phyloP scores from a whole-genome alignment of 2,888 invertebrate genomes.

The Pachydiplax longipennis region DNA sequence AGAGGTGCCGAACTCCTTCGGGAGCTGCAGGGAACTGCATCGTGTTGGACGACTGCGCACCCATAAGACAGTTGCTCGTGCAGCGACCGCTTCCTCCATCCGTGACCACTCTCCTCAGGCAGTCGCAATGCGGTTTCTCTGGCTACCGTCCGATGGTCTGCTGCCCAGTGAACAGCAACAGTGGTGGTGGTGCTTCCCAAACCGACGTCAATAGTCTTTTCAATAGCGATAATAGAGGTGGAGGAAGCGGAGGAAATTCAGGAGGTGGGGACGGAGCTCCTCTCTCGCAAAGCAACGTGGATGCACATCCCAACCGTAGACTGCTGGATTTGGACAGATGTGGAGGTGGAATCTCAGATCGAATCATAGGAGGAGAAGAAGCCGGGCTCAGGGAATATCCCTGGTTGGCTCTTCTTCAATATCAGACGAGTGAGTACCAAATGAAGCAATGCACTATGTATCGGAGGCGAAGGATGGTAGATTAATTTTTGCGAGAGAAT shows the following conservation, averaged over 20 bases:
- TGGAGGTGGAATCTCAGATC: not conserved
- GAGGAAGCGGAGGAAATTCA: not conserved
- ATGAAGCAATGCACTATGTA: too few relatives aligned
- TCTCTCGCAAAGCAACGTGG: not conserved
- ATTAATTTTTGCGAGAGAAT: too few relatives aligned
- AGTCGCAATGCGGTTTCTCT: not conserved
- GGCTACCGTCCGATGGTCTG: not conserved
- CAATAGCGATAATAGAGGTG: not conserved
- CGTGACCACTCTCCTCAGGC: not conserved
- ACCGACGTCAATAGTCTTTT: not conserved
- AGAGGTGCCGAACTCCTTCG: not conserved
- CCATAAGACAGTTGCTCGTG: not conserved
- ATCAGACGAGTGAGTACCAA: conserved; percentile 1
- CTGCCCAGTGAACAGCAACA: not conserved
- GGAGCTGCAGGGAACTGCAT: not conserved
- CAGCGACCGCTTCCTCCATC: not conserved
- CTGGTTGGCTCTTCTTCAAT: not conserved
- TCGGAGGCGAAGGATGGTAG: too few relatives aligned
- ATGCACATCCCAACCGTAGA: not conserved
- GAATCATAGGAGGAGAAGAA: conserved; percentile 1
- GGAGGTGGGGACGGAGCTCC: not conserved
- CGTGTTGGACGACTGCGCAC: not conserved
- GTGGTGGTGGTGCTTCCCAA: not conserved
- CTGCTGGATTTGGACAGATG: not conserved
- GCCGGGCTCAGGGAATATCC: conserved; percentile 5